Percentiles rank a stretch among this genome's conserved stretches.
Evolutionary conservation across 2,888 invertebrate species (phyloP).

Genomic region (Dolichomitus sp.): DNA sequence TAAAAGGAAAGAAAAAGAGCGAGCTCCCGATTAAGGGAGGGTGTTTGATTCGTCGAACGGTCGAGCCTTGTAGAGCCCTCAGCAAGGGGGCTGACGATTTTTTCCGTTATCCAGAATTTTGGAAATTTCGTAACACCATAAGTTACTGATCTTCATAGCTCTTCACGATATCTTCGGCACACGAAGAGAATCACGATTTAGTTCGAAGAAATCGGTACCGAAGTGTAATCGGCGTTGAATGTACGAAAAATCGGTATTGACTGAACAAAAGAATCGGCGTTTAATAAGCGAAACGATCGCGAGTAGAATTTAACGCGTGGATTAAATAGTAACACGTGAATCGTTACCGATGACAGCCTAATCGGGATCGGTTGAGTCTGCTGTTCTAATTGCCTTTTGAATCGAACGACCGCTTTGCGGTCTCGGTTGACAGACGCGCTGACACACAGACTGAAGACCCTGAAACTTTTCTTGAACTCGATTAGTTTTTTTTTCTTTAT

Average conservation of each 20-base stretch:
- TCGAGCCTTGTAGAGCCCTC: constrained; percentile 55
- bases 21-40: background rate
- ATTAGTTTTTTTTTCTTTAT: constrained; percentile 21
- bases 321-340: constrained; percentile 17
- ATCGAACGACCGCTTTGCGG: background rate
- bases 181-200: background rate
- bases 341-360: background rate
- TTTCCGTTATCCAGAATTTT: constrained; percentile 26
- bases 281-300: background rate
- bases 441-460: constrained; percentile 2
- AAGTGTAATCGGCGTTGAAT: constrained; percentile 15
- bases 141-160: background rate
- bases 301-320: constrained; percentile 62
- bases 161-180: constrained; percentile 3
- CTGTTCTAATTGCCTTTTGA: constrained; percentile 1
- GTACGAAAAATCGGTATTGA: too few species aligned
- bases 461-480: constrained; percentile 20
- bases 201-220: background rate
- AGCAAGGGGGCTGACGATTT: constrained; percentile 54
- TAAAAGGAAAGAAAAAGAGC: background rate
- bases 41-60: constrained; percentile 28
- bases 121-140: background rate
- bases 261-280: too few species aligned
- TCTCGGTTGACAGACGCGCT: background rate
- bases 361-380: background rate